These are phyloP conservation scores for Dipodomys ordii DNA, from an alignment of 2,113 vertebrate species.

Conservation along the genomic window DNA sequence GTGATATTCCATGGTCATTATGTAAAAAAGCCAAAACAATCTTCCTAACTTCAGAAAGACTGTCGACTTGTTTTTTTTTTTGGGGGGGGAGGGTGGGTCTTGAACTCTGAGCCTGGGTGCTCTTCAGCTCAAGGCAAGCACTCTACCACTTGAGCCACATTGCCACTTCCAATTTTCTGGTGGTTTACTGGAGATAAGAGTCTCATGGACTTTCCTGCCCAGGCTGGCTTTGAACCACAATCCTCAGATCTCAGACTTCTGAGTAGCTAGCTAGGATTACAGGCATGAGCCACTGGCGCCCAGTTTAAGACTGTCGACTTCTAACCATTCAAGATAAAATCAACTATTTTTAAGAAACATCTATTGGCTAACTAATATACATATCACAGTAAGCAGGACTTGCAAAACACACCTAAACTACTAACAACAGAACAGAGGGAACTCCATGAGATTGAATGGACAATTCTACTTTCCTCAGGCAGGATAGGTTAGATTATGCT, in stretches of 20 bases:
- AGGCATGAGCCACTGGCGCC: too few relatives aligned
- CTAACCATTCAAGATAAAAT: background rate
- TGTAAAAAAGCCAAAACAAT: background rate
- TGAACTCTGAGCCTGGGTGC: too few relatives aligned
- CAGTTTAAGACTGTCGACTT: too few relatives aligned
- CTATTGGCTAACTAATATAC: background rate
- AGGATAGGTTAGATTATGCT: background rate
- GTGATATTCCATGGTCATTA: background rate
- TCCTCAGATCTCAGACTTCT: too few relatives aligned
- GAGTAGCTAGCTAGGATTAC: too few relatives aligned
- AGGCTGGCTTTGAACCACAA: too few relatives aligned
- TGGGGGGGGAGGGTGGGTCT: too few relatives aligned
- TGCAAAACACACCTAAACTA: background rate
- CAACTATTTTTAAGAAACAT: conserved; percentile 22
- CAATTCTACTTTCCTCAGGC: background rate
- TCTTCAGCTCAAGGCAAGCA: too few relatives aligned
- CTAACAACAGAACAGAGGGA: background rate
- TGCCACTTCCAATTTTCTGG: too few relatives aligned
- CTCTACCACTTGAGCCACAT: too few relatives aligned
- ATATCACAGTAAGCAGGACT: background rate
- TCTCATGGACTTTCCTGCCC: too few relatives aligned
- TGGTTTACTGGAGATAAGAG: too few relatives aligned
- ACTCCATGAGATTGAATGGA: background rate
- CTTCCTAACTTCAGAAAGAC: conserved; percentile 18
- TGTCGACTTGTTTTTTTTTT: background rate